Conservation (phyloP, 2,113 vertebrate species). For the Nannobrachium achirus region DNA sequence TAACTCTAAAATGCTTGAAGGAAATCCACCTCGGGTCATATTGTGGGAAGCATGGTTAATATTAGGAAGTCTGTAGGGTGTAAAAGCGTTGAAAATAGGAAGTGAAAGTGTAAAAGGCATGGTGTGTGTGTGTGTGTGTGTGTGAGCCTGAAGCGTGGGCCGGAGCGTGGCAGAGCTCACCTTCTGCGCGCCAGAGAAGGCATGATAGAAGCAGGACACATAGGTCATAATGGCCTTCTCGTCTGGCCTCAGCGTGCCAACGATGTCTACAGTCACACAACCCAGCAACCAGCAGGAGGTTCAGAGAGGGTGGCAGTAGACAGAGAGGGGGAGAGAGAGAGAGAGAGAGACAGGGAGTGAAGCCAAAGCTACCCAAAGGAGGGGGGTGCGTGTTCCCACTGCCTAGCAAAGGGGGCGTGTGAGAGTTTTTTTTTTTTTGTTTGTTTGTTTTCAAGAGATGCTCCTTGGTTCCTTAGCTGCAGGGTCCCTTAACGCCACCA, state of each 20-base stretch:
- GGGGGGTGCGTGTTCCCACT: not conserved
- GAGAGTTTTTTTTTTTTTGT: not conserved
- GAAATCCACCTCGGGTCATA: not conserved
- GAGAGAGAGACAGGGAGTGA: conserved; percentile 62
- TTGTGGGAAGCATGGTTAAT: conserved; percentile 18
- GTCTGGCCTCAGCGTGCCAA: conserved; percentile 96
- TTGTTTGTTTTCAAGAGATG: not conserved
- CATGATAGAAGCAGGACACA: conserved; percentile 99
- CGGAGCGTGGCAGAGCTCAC: conserved; percentile 83
- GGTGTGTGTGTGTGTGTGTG: not conserved
- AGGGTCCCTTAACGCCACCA: not conserved
- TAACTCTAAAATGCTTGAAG: not conserved
- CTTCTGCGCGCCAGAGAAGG: conserved; percentile 99
- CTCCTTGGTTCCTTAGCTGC: conserved; percentile 19
- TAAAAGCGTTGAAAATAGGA: conserved; percentile 32
- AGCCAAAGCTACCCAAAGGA: conserved; percentile 78
- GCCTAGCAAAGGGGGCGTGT: not conserved
- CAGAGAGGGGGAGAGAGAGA: conserved; percentile 25
- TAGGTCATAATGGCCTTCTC: conserved; percentile 99
- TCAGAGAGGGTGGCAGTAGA: conserved; percentile 20
- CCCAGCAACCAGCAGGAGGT: conserved; percentile 60
- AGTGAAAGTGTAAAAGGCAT: conserved; percentile 12
- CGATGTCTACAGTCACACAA: conserved; percentile 91
- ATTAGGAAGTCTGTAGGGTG: not conserved
- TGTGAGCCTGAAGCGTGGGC: conserved; percentile 3